phyloP scores from a whole-genome alignment of 2,888 invertebrate genomes.

The Beris chalybata region DNA sequence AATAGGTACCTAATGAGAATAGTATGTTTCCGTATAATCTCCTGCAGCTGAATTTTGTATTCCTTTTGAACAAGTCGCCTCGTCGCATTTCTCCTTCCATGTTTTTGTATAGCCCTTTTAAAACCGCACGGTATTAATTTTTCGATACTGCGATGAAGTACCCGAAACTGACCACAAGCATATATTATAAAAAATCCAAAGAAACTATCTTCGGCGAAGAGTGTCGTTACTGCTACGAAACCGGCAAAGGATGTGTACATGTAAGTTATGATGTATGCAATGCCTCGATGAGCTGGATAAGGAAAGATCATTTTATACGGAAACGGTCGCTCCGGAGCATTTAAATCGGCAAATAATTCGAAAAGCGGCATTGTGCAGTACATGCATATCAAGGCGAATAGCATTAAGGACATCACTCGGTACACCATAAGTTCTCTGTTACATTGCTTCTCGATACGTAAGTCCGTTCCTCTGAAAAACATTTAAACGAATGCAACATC shows the following conservation, averaged over 20 bases:
- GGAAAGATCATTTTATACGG: conserved; percentile 56
- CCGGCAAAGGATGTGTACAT: conserved; percentile 53
- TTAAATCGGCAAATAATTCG: conserved; percentile 43
- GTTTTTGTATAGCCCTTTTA: conserved; percentile 33
- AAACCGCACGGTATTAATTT: conserved; percentile 42
- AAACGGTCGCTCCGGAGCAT: conserved; percentile 48
- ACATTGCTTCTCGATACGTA: conserved; percentile 46
- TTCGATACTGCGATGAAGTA: conserved; percentile 49
- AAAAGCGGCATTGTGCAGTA: conserved; percentile 52
- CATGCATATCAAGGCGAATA: conserved; percentile 50
- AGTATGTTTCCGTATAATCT: conserved; percentile 48
- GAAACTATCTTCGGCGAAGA: conserved; percentile 53
- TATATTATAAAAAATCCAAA: conserved; percentile 54
- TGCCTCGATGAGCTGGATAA: conserved; percentile 48
- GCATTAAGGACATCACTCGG: conserved; percentile 49
- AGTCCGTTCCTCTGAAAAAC: conserved; percentile 41
- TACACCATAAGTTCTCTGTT: conserved; percentile 48
- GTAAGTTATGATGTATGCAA: conserved; percentile 50
- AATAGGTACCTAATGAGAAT: conserved; percentile 47
- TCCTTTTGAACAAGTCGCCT: background rate
- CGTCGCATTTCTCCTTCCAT: background rate
- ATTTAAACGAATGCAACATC: background rate
- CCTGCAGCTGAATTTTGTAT: conserved; percentile 41
- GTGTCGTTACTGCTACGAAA: conserved; percentile 52
- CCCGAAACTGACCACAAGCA: conserved; percentile 51